These are phyloP conservation scores for Nasonia oneida DNA, from an alignment of 2,888 invertebrate species.

Conservation along the genomic window DNA sequence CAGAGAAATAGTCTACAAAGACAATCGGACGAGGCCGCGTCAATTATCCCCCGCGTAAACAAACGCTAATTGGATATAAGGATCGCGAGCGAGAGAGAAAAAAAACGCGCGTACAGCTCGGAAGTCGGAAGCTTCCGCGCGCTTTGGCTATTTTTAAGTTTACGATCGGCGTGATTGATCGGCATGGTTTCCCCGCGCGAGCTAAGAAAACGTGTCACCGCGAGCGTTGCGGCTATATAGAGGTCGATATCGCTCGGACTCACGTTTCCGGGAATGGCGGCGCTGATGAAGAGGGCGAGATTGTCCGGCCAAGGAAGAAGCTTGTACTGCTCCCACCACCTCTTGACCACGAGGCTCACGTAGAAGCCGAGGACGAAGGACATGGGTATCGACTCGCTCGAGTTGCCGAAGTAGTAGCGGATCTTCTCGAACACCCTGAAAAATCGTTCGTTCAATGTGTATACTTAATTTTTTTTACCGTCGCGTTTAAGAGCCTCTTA, in stretches of 20 bases:
- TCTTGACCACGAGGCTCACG: constrained; percentile 93
- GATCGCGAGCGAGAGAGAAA: constrained; percentile 17
- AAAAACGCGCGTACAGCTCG: background rate
- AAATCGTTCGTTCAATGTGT: constrained; percentile 61
- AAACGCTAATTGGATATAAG: constrained; percentile 3
- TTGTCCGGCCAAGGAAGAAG: constrained; percentile 96
- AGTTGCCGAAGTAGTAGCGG: constrained; percentile 91
- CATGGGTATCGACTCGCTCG: constrained; percentile 95
- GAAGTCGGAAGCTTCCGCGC: constrained; percentile 44
- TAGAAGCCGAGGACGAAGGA: constrained; percentile 98
- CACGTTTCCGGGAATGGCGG: constrained; percentile 94
- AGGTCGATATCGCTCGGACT: constrained; percentile 77
- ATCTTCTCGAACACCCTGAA: constrained; percentile 93
- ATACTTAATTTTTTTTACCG: background rate
- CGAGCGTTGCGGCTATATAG: no score
- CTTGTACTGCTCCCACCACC: constrained; percentile 98
- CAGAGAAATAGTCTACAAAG: constrained; percentile 43
- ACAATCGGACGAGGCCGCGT: constrained; percentile 62
- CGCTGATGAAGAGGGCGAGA: constrained; percentile 93
- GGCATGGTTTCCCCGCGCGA: constrained; percentile 13
- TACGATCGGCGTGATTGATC: constrained; percentile 6
- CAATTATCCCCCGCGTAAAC: constrained; percentile 60
- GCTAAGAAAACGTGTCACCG: background rate
- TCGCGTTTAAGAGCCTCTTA: background rate
- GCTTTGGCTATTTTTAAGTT: background rate